Conservation (phyloP, 2,797 vertebrate genomes). For the Paguma larvata region DNA sequence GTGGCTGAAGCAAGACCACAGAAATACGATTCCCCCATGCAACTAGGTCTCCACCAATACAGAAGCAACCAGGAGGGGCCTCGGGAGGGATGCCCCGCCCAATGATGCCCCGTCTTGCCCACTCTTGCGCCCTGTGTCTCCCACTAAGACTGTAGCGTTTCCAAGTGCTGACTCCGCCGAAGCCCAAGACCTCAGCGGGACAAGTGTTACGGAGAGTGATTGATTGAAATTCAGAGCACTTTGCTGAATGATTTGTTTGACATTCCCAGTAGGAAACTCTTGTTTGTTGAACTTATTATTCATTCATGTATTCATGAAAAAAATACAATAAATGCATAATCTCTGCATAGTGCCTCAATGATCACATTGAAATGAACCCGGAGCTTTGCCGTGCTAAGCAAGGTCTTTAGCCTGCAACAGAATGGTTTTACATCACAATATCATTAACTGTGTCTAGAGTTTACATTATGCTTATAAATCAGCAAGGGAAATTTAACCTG, state of each 20-base stretch:
- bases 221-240: slow-evolving; percentile 88
- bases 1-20: neutral
- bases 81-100: neutral
- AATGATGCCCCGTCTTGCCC: neutral
- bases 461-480: slow-evolving; percentile 89
- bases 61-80: neutral
- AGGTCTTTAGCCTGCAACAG: slow-evolving; percentile 87
- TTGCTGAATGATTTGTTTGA: slow-evolving; percentile 88
- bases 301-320: slow-evolving; percentile 91
- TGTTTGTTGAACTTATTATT: slow-evolving; percentile 90
- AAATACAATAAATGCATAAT: slow-evolving; percentile 90
- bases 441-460: slow-evolving; percentile 87
- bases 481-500: slow-evolving; percentile 88
- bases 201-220: slow-evolving; percentile 82
- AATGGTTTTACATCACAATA: slow-evolving; percentile 87
- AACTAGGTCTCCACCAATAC: neutral
- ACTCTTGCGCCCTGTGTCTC: neutral
- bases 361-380: slow-evolving; percentile 88
- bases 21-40: neutral
- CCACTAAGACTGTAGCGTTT: slow-evolving; percentile 47
- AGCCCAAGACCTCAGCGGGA: slow-evolving; percentile 71
- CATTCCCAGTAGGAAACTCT: slow-evolving; percentile 87
- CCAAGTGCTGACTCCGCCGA: slow-evolving; percentile 82
- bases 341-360: slow-evolving; percentile 86
- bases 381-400: slow-evolving; percentile 86